phyloP scores from a whole-genome alignment of 1,140 invertebrate genomes.

The Hyles euphorbiae region DNA sequence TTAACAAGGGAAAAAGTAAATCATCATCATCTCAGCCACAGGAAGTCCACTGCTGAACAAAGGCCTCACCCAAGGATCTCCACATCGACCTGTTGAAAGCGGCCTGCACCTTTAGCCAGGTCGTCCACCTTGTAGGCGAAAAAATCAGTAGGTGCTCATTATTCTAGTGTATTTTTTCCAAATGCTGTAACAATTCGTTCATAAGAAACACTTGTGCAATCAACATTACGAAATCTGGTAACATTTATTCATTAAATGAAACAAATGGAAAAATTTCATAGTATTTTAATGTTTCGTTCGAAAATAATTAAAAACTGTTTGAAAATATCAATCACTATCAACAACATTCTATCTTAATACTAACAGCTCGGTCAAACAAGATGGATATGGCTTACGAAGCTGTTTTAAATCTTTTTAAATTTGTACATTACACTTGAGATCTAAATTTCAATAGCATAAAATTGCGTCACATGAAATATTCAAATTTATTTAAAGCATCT shows the following conservation, averaged over 20 bases:
- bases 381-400: constrained; percentile 18
- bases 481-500: neutral
- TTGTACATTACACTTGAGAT: constrained; percentile 53
- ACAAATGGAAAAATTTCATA: constrained; percentile 21
- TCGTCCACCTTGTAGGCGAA: neutral
- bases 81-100: too few relatives aligned
- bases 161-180: neutral
- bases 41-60: too few relatives aligned
- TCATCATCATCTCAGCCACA: too few relatives aligned
- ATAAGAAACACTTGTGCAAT: neutral
- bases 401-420: constrained; percentile 14
- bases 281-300: constrained; percentile 26
- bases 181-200: constrained; percentile 13
- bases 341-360: constrained; percentile 28
- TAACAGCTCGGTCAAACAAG: constrained; percentile 44
- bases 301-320: constrained; percentile 2
- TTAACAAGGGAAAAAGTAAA: too few relatives aligned
- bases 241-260: neutral
- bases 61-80: too few relatives aligned
- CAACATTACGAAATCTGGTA: neutral
- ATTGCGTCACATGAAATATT: constrained; percentile 7
- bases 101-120: too few relatives aligned
- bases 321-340: constrained; percentile 7
- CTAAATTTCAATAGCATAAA: constrained; percentile 23
- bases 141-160: neutral